Base-by-base conservation (phyloP, 2,797 vertebrate species). In the Propithecus perrieri region DNA sequence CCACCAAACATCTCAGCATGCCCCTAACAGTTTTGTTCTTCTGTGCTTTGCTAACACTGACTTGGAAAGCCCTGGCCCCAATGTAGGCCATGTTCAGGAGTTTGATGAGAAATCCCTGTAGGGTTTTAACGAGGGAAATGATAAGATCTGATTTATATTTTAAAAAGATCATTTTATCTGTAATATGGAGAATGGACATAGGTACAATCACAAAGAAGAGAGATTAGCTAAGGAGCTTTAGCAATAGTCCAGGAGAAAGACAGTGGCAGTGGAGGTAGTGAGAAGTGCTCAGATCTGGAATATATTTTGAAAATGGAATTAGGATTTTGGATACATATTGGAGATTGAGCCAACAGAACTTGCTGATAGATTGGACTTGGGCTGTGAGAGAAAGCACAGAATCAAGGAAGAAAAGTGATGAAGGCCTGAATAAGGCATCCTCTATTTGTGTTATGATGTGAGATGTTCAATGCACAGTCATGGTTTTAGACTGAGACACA, bases 401-500 rank as follows among this genome's bases (percentile, higher is more conserved):
- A 76, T 93, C 38, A 90, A 88, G 69, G 38, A 85, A 84, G 72
- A 89, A 80, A 96, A 79, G 53, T 2, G 1, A 85, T 14, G 43
- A 79, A 92, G 43, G 55, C 81, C 61, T 76, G 46, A 92, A 98
- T 96, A 97, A 97, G 71, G 85, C 88, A 48, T 53, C 63, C 78
- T 97, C 59, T 98, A 89, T 97, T 83, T 90, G 81, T 85, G 72
- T 92, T 95, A 72, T 57, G 87, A 78, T 72, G 91, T 79, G 89
- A 92, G 83, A 84, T 86, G 30, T 24, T 95, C 84, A 85, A 48
- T 90, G 91, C 38, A 89, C 48, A 96, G 79, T 88, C 93, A 87
- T 90, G 65, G 5, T 87, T 95, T 94, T 90, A 90, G 95, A 93
- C 76, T 94, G 81, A 97, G 96, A 95, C 85, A 90, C 94, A 94